Conservation (phyloP, 2,888 invertebrate species). For the Malthinus flaveolus region DNA sequence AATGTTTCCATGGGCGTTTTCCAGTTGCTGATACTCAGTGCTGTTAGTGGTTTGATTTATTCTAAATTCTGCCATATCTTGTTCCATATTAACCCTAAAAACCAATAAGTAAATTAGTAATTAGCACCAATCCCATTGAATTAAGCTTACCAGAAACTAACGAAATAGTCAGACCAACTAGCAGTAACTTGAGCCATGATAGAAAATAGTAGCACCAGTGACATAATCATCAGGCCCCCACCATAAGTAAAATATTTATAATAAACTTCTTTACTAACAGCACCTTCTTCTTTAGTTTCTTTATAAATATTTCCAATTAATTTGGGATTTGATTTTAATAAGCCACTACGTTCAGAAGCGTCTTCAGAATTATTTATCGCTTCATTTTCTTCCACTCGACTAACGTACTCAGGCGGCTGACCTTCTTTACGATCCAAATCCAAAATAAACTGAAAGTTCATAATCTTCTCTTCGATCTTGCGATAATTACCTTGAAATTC, state of each 20-base stretch:
- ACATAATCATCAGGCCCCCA: conserved; percentile 36
- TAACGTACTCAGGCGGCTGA: conserved; percentile 36
- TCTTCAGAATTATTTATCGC: conserved; percentile 17
- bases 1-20: conserved; percentile 16
- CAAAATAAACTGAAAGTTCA: conserved; percentile 8
- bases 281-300: conserved; percentile 38
- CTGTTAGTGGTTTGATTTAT: conserved; percentile 24
- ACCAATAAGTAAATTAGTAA: background rate
- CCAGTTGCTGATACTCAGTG: conserved; percentile 18
- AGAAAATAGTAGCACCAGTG: conserved; percentile 30
- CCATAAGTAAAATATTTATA: conserved; percentile 37
- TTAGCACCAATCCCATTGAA: too few species aligned
- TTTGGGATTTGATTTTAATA: background rate
- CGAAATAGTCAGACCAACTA: conserved; percentile 37
- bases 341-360: conserved; percentile 4
- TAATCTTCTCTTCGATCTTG: conserved; percentile 7
- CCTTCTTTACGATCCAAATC: conserved; percentile 48
- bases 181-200: conserved; percentile 33
- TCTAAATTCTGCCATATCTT: conserved; percentile 20
- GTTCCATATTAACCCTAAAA: conserved; percentile 34
- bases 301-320: conserved; percentile 27
- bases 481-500: conserved; percentile 57
- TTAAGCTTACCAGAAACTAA: conserved; percentile 29
- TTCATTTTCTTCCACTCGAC: conserved; percentile 6
- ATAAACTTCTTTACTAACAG: conserved; percentile 37